A percentile compares a stretch with the other conserved stretches of the same genome.
phyloP scores from a whole-genome alignment of 2,113 vertebrate species.

The Addax nasomaculatus region DNA sequence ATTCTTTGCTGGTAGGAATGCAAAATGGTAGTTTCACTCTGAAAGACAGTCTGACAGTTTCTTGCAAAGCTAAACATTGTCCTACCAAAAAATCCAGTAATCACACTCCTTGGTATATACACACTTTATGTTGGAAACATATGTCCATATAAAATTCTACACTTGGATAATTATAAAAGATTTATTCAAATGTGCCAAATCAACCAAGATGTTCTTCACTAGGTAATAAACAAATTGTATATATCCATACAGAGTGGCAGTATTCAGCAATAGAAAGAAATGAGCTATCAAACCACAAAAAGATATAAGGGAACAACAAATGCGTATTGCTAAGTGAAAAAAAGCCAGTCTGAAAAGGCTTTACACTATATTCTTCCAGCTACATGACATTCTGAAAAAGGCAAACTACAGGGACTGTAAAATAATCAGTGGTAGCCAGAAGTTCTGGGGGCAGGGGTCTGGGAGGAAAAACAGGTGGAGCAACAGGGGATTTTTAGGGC shows the following conservation, averaged over 20 bases:
- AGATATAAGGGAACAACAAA: background rate
- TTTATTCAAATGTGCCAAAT: background rate
- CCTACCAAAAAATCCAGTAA: background rate
- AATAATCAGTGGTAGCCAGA: background rate
- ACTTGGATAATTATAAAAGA: background rate
- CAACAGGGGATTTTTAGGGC: background rate
- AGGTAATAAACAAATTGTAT: background rate
- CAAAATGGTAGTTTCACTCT: background rate
- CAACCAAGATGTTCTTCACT: background rate
- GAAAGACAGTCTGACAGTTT: background rate
- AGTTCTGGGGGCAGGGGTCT: background rate
- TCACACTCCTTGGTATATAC: background rate
- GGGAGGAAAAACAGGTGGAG: background rate
- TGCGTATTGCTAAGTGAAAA: background rate
- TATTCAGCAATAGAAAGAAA: background rate
- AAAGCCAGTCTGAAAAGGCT: background rate
- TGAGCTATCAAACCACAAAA: background rate
- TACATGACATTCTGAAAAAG: background rate
- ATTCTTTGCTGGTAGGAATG: background rate
- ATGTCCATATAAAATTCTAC: background rate
- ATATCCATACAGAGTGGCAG: background rate
- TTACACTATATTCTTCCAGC: background rate
- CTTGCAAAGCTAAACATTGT: background rate
- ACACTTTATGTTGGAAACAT: background rate
- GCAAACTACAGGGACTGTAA: background rate